Conservation (phyloP, 2,113 vertebrate genomes). For the Grus americana region DNA sequence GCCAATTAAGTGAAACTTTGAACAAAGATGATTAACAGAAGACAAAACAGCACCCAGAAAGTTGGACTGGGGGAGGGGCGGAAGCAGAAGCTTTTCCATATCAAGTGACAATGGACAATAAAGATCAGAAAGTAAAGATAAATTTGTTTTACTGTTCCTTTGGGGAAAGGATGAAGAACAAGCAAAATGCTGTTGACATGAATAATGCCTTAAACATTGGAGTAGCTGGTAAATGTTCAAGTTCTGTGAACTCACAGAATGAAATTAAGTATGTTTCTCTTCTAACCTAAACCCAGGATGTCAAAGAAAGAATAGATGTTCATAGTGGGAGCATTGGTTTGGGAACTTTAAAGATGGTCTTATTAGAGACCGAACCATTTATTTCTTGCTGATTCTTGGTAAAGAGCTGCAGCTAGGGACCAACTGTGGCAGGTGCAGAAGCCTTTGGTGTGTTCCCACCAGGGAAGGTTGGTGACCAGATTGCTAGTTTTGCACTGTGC, state of each 20-base stretch:
- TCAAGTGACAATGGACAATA: slow-evolving; percentile 9
- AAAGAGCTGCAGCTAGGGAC: not conserved
- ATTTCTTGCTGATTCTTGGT: not conserved
- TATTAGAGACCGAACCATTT: not conserved
- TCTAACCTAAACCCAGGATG: not conserved
- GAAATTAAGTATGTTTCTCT: not conserved
- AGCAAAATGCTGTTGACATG: slow-evolving; percentile 22
- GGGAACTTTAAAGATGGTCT: not conserved
- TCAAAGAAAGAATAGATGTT: not conserved
- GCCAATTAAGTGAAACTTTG: not conserved
- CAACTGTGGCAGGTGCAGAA: not conserved
- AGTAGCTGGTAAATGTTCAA: not conserved
- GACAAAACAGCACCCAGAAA: not conserved
- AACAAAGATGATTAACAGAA: not conserved
- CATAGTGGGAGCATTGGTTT: not conserved
- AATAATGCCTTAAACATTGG: not conserved
- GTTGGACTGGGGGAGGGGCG: not conserved
- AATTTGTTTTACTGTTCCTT: slow-evolving; percentile 26
- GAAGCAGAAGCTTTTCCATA: not conserved
- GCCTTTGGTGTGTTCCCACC: not conserved
- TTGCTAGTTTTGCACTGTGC: not conserved
- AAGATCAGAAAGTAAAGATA: slow-evolving; percentile 44
- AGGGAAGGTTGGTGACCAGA: not conserved
- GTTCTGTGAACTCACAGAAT: not conserved
- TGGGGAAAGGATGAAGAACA: slow-evolving; percentile 28